A percentile compares a stretch with the other conserved stretches of the same genome.
Conservation (phyloP, 2,113 vertebrate species). For the Xiphophorus couchianus region DNA sequence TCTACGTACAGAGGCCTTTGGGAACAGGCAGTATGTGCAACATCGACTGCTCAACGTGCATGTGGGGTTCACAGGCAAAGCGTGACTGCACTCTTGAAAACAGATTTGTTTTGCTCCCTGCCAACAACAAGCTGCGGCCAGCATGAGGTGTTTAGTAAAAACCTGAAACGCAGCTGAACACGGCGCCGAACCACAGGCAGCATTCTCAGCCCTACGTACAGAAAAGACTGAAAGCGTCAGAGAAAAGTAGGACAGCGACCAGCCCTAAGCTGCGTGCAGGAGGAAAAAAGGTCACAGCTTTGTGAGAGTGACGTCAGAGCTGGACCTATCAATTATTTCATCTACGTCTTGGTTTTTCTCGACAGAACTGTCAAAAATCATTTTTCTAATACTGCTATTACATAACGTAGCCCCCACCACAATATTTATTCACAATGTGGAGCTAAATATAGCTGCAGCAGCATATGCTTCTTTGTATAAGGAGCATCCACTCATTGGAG, state of each 20-base stretch:
- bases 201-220: neutral
- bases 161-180: conserved; percentile 19
- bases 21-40: neutral
- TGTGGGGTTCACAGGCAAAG: neutral
- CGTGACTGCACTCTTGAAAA: conserved; percentile 14
- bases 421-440: neutral
- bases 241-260: conserved; percentile 21
- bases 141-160: conserved; percentile 5
- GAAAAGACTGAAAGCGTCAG: conserved; percentile 11
- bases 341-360: neutral
- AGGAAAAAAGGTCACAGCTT: conserved; percentile 37
- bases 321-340: neutral
- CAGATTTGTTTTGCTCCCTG: conserved; percentile 32
- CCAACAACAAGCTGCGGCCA: neutral
- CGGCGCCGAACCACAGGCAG: conserved; percentile 45
- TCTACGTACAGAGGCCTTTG: neutral
- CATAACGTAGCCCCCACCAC: conserved; percentile 4
- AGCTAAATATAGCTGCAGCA: conserved; percentile 10
- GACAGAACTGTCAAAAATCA: no score
- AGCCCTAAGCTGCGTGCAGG: neutral
- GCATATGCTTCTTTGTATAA: no score
- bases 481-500: no score
- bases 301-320: conserved; percentile 1
- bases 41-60: neutral
- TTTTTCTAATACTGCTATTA: neutral